Conservation (phyloP, 2,888 invertebrate species). For the Drosophila testacea region DNA sequence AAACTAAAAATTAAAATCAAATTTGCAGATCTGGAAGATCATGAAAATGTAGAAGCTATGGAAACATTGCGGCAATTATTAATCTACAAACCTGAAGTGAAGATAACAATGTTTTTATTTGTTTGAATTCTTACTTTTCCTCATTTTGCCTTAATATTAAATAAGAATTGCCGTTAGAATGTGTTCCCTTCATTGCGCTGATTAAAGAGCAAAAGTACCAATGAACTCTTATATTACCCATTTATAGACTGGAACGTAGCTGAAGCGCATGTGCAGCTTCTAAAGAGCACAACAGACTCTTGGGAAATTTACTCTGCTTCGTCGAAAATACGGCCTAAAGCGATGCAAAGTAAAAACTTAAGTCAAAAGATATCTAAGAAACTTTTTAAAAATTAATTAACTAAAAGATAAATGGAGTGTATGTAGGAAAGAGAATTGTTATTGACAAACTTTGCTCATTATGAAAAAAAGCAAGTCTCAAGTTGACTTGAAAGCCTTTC, state of each 20-base stretch:
- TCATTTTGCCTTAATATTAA: conserved; percentile 25
- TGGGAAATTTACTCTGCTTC: conserved; percentile 59
- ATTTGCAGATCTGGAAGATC: conserved; percentile 64
- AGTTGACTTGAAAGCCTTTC: neutral
- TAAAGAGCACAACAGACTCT: conserved; percentile 23
- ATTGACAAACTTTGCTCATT: neutral
- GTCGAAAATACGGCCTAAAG: neutral
- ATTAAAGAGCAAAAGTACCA: conserved; percentile 67
- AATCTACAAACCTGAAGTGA: neutral
- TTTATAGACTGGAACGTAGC: conserved; percentile 50
- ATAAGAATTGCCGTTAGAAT: conserved; percentile 33
- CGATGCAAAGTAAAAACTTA: conserved; percentile 17
- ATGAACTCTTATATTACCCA: conserved; percentile 69
- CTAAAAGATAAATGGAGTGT: neutral
- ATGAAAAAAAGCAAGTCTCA: neutral
- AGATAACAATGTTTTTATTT: conserved; percentile 2
- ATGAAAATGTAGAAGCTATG: conserved; percentile 62
- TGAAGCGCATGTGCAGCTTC: conserved; percentile 48
- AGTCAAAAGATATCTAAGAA: neutral
- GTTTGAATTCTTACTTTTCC: neutral
- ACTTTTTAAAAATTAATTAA: neutral
- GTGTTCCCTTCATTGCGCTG: conserved; percentile 45
- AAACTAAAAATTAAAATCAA: neutral
- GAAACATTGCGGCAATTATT: neutral
- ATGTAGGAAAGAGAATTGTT: neutral